Evolutionary conservation across 2,888 invertebrate genomes (phyloP).

Genomic region (Drosophila putrida): DNA sequence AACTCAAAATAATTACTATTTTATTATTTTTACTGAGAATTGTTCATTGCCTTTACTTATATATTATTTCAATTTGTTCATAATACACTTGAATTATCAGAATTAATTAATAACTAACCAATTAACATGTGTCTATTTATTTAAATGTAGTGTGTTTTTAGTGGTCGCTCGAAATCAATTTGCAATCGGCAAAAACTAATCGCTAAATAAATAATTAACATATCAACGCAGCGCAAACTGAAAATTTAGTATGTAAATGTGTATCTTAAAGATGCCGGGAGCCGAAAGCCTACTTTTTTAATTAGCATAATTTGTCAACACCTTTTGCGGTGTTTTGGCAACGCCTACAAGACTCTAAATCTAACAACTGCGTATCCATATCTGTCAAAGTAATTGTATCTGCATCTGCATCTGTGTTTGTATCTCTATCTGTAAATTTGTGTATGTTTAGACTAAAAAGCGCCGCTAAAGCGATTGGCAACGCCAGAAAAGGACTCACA

Average conservation of each 20-base stretch:
- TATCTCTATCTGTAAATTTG: conserved; percentile 23
- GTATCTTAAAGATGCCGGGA: conserved; percentile 24
- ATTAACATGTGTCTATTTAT: neutral
- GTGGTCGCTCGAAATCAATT: conserved; percentile 72
- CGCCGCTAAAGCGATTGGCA: conserved; percentile 78
- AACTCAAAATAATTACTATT: neutral
- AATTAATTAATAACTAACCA: neutral
- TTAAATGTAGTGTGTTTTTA: conserved; percentile 27
- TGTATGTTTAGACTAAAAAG: conserved; percentile 68
- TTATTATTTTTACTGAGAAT: neutral
- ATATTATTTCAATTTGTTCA: neutral
- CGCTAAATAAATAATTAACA: conserved; percentile 60
- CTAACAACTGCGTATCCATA: conserved; percentile 34
- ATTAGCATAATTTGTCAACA: conserved; percentile 82
- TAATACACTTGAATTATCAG: neutral
- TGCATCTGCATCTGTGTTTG: conserved; percentile 8
- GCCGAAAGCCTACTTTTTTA: conserved; percentile 55
- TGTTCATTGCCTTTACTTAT: neutral
- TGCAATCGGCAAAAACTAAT: conserved; percentile 43
- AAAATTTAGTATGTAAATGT: conserved; percentile 42
- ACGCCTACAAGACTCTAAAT: conserved; percentile 47
- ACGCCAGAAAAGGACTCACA: conserved; percentile 52
- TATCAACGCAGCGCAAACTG: conserved; percentile 18
- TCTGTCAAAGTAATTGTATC: neutral
- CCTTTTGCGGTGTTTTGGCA: conserved; percentile 51